These are phyloP conservation scores for Formica exsecta DNA, from an alignment of 1,140 invertebrate species.

Conservation along the genomic window DNA sequence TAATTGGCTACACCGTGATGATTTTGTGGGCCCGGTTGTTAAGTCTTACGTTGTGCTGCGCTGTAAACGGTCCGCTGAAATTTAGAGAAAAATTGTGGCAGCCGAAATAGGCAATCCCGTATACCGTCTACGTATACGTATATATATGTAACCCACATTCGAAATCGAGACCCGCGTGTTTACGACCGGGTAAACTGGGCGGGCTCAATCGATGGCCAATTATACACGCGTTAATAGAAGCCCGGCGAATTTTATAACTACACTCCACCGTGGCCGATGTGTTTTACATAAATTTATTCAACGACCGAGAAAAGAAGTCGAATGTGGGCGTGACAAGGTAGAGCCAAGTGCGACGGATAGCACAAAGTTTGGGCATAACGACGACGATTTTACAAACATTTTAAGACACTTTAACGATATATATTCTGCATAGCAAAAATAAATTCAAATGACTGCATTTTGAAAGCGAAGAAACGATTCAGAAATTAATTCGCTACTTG, in stretches of 20 bases:
- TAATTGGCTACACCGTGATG: conserved; percentile 83
- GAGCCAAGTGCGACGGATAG: conserved; percentile 31
- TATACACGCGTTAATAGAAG: conserved; percentile 73
- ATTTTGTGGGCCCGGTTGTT: conserved; percentile 80
- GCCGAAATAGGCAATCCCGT: not conserved
- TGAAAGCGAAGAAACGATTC: not conserved
- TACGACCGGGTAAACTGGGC: conserved; percentile 79
- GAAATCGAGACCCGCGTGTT: conserved; percentile 75
- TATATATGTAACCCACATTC: conserved; percentile 31
- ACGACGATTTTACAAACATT: conserved; percentile 34
- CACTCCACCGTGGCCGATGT: conserved; percentile 41
- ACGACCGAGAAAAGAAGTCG: conserved; percentile 39
- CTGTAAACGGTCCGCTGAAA: conserved; percentile 81
- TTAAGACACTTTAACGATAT: conserved; percentile 25
- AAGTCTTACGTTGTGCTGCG: conserved; percentile 82
- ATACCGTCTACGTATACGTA: not conserved
- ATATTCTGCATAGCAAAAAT: conserved; percentile 7
- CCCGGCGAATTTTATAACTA: conserved; percentile 61
- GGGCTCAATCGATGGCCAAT: conserved; percentile 75
- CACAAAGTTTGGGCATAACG: conserved; percentile 27
- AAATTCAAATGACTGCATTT: conserved; percentile 12
- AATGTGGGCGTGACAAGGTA: conserved; percentile 45
- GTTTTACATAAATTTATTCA: conserved; percentile 63
- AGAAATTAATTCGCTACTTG: not conserved
- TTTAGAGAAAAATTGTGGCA: conserved; percentile 61